These are phyloP conservation scores for Stomatorhinus walkeri DNA, from an alignment of 2,797 vertebrate genomes.

Conservation along the genomic window DNA sequence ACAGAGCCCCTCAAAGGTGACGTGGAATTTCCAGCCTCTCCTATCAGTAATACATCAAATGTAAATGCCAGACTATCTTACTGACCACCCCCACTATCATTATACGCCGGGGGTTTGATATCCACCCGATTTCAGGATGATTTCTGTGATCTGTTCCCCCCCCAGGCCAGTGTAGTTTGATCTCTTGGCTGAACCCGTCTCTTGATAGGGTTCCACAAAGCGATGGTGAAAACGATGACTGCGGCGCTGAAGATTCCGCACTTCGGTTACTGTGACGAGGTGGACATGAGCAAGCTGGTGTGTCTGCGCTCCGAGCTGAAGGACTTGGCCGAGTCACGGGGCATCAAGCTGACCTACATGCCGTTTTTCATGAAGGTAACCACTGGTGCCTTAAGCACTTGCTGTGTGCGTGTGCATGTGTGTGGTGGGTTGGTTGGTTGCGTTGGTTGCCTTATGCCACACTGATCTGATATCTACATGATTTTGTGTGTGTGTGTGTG, in stretches of 20 bases:
- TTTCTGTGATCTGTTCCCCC: background rate
- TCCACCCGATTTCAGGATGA: background rate
- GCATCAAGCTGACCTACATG: slow-evolving; percentile 85
- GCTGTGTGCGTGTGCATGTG: background rate
- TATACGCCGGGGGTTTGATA: background rate
- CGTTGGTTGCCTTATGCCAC: background rate
- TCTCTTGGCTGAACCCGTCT: background rate
- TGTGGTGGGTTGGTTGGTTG: background rate
- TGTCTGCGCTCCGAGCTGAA: slow-evolving; percentile 71
- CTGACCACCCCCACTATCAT: background rate
- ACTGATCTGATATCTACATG: background rate
- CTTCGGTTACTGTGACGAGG: slow-evolving; percentile 87
- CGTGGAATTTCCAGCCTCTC: background rate
- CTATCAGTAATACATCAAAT: background rate
- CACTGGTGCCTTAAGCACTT: background rate
- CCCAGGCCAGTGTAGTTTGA: background rate
- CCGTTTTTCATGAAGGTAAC: slow-evolving; percentile 93
- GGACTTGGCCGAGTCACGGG: slow-evolving; percentile 57
- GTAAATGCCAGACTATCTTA: background rate
- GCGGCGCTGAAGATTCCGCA: slow-evolving; percentile 88
- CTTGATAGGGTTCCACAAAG: slow-evolving; percentile 80
- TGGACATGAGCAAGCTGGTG: slow-evolving; percentile 78
- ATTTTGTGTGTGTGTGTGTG: slow-evolving; percentile 30
- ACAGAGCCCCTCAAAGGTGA: slow-evolving; percentile 84
- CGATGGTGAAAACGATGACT: slow-evolving; percentile 91